These are phyloP conservation scores for Scaptodrosophila latifasciaeformis DNA, from an alignment of 2,888 invertebrate species.

Conservation along the genomic window DNA sequence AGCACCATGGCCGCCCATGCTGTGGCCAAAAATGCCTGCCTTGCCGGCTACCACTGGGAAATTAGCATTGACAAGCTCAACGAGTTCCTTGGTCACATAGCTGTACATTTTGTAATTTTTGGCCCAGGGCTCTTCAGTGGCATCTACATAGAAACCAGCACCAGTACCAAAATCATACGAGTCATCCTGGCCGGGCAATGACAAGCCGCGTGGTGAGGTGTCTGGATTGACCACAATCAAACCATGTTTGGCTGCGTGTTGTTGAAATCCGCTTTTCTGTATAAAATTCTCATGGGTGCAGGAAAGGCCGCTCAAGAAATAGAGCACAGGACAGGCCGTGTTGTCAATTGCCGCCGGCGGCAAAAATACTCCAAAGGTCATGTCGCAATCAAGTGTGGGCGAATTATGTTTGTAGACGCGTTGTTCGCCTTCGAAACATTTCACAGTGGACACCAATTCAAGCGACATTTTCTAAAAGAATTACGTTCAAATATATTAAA, in stretches of 20 bases:
- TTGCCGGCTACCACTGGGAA: slow-evolving; percentile 80
- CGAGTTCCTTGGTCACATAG: slow-evolving; percentile 92
- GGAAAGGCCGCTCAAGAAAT: slow-evolving; percentile 93
- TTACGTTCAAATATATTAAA: too few species aligned
- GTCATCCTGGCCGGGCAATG: slow-evolving; percentile 93
- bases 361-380: slow-evolving; percentile 94
- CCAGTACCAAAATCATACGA: slow-evolving; percentile 95
- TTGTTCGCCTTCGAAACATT: slow-evolving; percentile 70
- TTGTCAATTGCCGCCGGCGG: slow-evolving; percentile 81
- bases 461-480: slow-evolving; percentile 56
- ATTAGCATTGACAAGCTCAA: slow-evolving; percentile 83
- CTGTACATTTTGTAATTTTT: slow-evolving; percentile 95
- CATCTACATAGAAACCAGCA: slow-evolving; percentile 97
- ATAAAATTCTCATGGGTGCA: slow-evolving; percentile 98
- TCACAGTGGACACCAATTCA: slow-evolving; percentile 58
- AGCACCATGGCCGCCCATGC: slow-evolving; percentile 99
- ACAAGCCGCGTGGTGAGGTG: slow-evolving; percentile 94
- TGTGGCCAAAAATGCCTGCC: slow-evolving; percentile 89
- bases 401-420: slow-evolving; percentile 71
- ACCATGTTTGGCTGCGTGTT: slow-evolving; percentile 88
- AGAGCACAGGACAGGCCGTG: slow-evolving; percentile 85
- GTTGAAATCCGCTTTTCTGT: slow-evolving; percentile 95
- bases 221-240: slow-evolving; percentile 95
- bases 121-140: slow-evolving; percentile 92
- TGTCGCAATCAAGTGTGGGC: slow-evolving; percentile 86